Evolutionary conservation across 2,113 vertebrate species (phyloP).

Genomic region (Chauna torquata): DNA sequence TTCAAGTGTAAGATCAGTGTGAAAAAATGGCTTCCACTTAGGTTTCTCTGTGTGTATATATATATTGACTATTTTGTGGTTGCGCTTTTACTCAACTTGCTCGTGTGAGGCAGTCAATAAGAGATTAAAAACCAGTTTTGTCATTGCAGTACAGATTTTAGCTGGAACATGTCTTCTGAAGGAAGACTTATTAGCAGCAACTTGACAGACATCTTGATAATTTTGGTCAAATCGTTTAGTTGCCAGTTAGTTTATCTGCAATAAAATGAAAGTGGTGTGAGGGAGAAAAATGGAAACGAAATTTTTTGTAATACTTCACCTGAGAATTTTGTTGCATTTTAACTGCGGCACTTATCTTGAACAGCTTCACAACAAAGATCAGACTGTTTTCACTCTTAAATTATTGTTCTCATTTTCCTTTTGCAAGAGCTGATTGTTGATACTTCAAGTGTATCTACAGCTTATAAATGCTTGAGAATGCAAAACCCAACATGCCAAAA

Average conservation of each 20-base stretch:
- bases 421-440: neutral
- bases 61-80: neutral
- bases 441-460: neutral
- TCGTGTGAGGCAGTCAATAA: neutral
- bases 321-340: neutral
- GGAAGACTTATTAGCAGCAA: neutral
- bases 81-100: neutral
- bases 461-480: neutral
- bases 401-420: neutral
- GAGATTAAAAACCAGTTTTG: neutral
- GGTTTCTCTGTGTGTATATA: neutral
- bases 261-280: neutral
- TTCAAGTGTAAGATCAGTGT: neutral
- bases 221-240: neutral
- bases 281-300: neutral
- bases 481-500: neutral
- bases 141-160: neutral
- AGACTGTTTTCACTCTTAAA: neutral
- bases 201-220: neutral
- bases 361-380: neutral
- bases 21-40: constrained; percentile 1
- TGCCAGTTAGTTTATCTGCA: neutral
- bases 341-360: neutral
- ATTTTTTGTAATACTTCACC: neutral
- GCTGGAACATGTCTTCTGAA: neutral